These are phyloP conservation scores for Bombus waltoni DNA, from an alignment of 1,140 invertebrate genomes.

Conservation along the genomic window DNA sequence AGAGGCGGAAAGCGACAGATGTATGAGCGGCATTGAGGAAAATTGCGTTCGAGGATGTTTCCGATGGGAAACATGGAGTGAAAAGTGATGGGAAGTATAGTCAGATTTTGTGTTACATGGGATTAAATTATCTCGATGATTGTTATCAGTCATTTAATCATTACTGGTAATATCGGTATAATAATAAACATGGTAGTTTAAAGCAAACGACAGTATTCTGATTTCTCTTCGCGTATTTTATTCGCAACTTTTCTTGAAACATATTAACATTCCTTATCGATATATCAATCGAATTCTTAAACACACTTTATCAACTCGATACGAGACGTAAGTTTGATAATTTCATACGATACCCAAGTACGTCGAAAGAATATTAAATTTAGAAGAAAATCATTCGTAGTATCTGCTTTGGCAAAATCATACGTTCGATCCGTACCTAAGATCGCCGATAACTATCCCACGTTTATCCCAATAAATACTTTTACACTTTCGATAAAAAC, in stretches of 20 bases:
- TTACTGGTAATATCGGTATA: background rate
- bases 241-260: background rate
- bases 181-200: background rate
- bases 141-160: background rate
- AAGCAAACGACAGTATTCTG: background rate
- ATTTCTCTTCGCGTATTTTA: background rate
- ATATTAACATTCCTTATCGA: too few species aligned
- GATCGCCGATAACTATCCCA: background rate
- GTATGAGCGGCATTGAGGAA: background rate
- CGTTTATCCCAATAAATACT: background rate
- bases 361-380: background rate
- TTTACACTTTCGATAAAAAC: background rate
- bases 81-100: background rate
- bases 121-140: background rate
- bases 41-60: background rate
- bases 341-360: too few species aligned
- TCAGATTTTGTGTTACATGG: background rate
- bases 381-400: background rate
- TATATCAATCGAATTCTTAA: too few species aligned
- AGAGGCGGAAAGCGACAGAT: background rate
- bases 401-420: background rate
- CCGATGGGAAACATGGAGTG: background rate
- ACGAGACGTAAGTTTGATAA: too few species aligned
- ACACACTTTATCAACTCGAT: too few species aligned
- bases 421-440: background rate